phyloP scores from a whole-genome alignment of 2,888 invertebrate genomes.

The Pyralis farinalis region DNA sequence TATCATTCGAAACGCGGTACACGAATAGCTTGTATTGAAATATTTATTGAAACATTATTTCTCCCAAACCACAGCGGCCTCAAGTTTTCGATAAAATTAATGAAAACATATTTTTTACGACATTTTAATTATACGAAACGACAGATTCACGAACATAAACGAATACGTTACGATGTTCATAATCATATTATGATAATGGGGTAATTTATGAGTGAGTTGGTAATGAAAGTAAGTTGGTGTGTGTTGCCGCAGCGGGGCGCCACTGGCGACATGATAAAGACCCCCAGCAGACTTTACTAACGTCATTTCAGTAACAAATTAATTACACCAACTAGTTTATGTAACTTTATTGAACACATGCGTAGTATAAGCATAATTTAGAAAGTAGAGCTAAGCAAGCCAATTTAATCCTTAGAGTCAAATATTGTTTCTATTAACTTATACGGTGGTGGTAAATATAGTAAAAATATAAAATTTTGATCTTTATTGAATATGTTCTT shows the following conservation, averaged over 20 bases:
- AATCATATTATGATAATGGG: conserved; percentile 26
- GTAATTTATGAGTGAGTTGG: conserved; percentile 31
- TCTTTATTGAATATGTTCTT: too few relatives aligned
- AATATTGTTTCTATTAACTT: too few relatives aligned
- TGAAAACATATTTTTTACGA: conserved; percentile 24
- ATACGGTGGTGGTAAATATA: too few relatives aligned
- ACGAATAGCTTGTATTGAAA: conserved; percentile 8
- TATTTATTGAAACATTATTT: not conserved
- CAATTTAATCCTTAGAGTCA: too few relatives aligned
- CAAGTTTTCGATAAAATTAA: conserved; percentile 19
- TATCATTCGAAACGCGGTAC: too few relatives aligned
- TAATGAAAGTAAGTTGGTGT: conserved; percentile 29
- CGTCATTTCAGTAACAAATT: conserved; percentile 49
- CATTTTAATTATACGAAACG: conserved; percentile 25
- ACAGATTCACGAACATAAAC: conserved; percentile 18
- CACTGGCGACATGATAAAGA: conserved; percentile 32
- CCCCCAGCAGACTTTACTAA: conserved; percentile 36
- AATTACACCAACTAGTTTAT: conserved; percentile 34
- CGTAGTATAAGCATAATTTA: too few relatives aligned
- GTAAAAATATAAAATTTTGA: too few relatives aligned
- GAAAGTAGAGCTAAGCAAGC: too few relatives aligned
- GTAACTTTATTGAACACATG: too few relatives aligned
- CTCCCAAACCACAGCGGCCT: conserved; percentile 1
- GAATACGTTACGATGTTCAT: conserved; percentile 13
- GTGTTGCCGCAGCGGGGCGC: conserved; percentile 44